A percentile compares a stretch with the other conserved stretches of the same genome.
These are phyloP conservation scores for Semotilus atromaculatus DNA, from an alignment of 2,797 vertebrate genomes.

Conservation along the genomic window DNA sequence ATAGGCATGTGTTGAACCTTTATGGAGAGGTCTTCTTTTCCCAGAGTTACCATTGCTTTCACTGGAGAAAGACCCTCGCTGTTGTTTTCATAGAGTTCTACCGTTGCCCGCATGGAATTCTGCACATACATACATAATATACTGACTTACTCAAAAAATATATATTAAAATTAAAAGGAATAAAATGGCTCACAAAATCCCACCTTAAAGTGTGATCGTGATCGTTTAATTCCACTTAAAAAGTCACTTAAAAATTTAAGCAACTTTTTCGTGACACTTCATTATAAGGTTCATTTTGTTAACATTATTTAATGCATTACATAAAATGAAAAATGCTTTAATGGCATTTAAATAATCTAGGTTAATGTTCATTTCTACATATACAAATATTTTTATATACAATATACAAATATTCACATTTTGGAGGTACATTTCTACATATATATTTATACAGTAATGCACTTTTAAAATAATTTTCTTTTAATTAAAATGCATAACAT, in stretches of 20 bases:
- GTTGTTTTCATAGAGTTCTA: constrained; percentile 81
- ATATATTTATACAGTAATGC: no score
- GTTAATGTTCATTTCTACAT: background rate
- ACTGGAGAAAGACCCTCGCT: constrained; percentile 80
- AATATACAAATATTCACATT: no score
- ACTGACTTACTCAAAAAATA: background rate
- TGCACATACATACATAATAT: constrained; percentile 61
- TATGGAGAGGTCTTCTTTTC: constrained; percentile 89
- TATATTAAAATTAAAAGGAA: background rate
- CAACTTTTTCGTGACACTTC: background rate
- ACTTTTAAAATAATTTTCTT: no score
- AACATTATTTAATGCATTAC: background rate
- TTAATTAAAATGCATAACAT: no score
- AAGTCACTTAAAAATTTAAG: background rate
- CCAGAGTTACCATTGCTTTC: constrained; percentile 85
- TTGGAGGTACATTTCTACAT: no score
- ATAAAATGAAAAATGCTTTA: background rate
- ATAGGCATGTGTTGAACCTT: constrained; percentile 72
- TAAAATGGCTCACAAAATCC: background rate
- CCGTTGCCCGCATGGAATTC: constrained; percentile 90
- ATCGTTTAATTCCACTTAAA: background rate
- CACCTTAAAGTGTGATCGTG: background rate
- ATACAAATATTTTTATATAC: no score
- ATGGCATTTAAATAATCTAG: background rate
- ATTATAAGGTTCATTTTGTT: background rate